A percentile compares a stretch with the other conserved stretches of the same genome.
These are phyloP conservation scores for Taxidea taxus DNA, from an alignment of 2,113 vertebrate species.

Conservation along the genomic window DNA sequence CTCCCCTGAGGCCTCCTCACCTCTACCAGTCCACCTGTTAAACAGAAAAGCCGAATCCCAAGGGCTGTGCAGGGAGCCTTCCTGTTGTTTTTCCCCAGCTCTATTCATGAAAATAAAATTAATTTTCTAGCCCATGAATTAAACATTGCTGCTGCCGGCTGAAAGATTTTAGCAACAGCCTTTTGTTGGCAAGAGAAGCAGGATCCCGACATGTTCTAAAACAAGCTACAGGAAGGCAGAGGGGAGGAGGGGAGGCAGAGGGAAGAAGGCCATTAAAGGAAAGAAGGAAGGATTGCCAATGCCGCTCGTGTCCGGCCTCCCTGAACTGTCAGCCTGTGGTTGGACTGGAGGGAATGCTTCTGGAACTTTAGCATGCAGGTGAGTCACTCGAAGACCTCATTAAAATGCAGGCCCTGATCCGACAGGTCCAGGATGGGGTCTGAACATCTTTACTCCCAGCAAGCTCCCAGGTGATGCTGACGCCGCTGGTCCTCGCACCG, in stretches of 20 bases:
- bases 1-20: background rate
- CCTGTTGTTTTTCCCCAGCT: background rate
- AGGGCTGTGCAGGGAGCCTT: background rate
- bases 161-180: conserved; percentile 53
- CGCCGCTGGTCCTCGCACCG: fast-evolving
- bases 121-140: conserved; percentile 60
- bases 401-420: background rate
- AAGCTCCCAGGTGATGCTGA: background rate
- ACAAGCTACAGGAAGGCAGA: conserved; percentile 33
- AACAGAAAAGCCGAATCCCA: conserved; percentile 21
- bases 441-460: background rate
- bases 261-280: background rate
- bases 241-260: background rate
- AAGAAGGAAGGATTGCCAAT: background rate
- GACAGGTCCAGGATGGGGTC: background rate
- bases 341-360: background rate
- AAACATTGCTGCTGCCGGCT: conserved; percentile 46
- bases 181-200: conserved; percentile 38
- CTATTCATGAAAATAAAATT: conserved; percentile 44
- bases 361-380: background rate
- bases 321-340: background rate
- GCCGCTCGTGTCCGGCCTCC: background rate
- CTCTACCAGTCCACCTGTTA: background rate
- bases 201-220: conserved; percentile 41
- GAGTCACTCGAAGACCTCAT: background rate